Base-by-base conservation (phyloP, 2,888 invertebrate genomes). In the Galerucella calmariensis region DNA sequence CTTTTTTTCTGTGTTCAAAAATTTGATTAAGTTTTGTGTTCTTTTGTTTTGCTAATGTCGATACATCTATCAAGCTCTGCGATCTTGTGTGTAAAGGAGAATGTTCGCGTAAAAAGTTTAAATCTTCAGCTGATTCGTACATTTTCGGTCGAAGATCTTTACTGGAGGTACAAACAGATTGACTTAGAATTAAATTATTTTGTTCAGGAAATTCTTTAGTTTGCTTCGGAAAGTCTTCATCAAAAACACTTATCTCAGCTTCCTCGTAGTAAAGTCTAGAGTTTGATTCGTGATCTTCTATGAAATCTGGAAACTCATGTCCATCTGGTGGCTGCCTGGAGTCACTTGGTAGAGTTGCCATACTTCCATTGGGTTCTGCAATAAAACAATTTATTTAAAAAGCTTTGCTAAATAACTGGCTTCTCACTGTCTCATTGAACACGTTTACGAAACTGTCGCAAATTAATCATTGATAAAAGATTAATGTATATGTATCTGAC, bases 241-340 rank as follows among this genome's bases (percentile, higher is more conserved):
- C 41, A n/a, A 67, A 69, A 14, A 41, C 56, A 51, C 44, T 69
- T 12, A 27, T 51, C 24, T 69, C 67, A 3, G 62, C 41, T 67
- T 78, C 74, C 67, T 78, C 72, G 58, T 74, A 62, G 69, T 78
- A 78, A 69, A 73, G 61, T 27, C 73, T 72, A 20, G 61, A 11
- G 11, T 72, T 67, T 41, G 72, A 73, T 56, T 41, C 69, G 67
- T 74, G 62, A 82, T 89, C 88, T 85, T 94, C 93, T 81, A 92
- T 89, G 81, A 90, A 92, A 81, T 92, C 92, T 65, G 94, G 94
- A 86, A 94, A 94, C 87, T 95, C 95, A 87, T 94, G 94, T 82
- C 94, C 94, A 87, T 95, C 94, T 61, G 94, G 94, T 79, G 94
- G 94, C 85, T 94, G 92, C 82, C 94, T 90, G 67, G 93, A 92